These are phyloP conservation scores for Polypterus bichir DNA, from an alignment of 2,113 vertebrate species.

Conservation along the genomic window DNA sequence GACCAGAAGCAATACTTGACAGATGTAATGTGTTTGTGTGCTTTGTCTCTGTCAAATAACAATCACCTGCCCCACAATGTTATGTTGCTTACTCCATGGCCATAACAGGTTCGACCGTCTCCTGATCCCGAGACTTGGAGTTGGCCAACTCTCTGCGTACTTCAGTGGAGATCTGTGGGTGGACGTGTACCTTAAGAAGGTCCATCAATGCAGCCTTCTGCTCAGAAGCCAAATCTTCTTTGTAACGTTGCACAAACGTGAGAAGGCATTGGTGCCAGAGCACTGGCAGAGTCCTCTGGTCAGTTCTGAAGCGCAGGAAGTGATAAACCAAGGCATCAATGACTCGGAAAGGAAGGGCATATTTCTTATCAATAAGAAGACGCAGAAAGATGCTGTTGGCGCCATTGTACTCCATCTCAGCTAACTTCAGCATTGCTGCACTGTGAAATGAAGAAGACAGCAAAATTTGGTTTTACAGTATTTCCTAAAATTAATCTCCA, in stretches of 20 bases:
- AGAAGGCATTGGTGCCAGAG: conserved; percentile 94
- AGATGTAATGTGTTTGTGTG: too few relatives aligned
- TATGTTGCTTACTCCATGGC: conserved; percentile 38
- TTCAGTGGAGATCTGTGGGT: conserved; percentile 63
- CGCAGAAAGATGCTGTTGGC: conserved; percentile 96
- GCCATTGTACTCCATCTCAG: conserved; percentile 88
- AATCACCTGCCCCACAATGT: too few relatives aligned
- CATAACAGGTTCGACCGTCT: conserved; percentile 36
- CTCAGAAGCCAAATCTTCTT: conserved; percentile 79
- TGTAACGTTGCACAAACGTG: conserved; percentile 84
- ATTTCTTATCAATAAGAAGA: conserved; percentile 88
- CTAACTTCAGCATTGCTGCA: conserved; percentile 87
- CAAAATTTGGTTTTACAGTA: neutral
- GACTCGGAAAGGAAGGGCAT: conserved; percentile 92
- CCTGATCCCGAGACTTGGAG: conserved; percentile 64
- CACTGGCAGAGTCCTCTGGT: conserved; percentile 73
- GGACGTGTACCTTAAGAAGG: conserved; percentile 75
- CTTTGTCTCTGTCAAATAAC: too few relatives aligned
- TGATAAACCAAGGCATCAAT: conserved; percentile 89
- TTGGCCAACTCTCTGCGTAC: conserved; percentile 78
- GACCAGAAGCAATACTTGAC: too few relatives aligned
- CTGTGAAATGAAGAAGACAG: conserved; percentile 34
- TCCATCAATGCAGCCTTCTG: conserved; percentile 80
- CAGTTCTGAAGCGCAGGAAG: conserved; percentile 78
- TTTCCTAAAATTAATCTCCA: neutral